Conservation (phyloP, 2,113 vertebrate species). For the Acanthochromis polyacanthus region DNA sequence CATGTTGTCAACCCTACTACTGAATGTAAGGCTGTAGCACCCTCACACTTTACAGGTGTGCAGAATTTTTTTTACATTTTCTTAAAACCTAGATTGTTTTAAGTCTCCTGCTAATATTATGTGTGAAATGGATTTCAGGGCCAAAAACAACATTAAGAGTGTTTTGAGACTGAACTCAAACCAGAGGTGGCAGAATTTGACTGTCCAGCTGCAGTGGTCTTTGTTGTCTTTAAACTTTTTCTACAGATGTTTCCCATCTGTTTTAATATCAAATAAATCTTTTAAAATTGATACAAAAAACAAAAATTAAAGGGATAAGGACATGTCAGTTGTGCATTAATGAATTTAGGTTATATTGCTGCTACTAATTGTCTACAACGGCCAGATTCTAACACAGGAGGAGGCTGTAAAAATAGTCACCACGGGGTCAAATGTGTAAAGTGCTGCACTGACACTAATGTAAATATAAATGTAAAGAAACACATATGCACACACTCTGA, state of each 20-base stretch:
- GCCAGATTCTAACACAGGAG: background rate
- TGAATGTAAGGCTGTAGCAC: conserved; percentile 13
- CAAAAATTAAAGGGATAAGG: background rate
- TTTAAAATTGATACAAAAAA: background rate
- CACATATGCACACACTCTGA: background rate
- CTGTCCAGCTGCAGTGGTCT: too few species aligned
- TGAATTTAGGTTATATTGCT: background rate
- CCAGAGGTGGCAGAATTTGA: too few species aligned
- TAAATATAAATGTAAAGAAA: conserved; percentile 1
- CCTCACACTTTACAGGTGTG: background rate
- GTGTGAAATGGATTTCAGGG: background rate
- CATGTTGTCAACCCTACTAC: conserved; percentile 33
- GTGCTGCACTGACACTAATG: background rate
- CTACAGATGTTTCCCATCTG: too few species aligned
- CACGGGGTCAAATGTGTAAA: conserved; percentile 2
- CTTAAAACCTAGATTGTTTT: background rate
- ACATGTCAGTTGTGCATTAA: background rate
- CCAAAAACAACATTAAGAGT: background rate
- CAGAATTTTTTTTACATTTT: background rate
- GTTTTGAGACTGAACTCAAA: too few species aligned
- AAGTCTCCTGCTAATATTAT: background rate
- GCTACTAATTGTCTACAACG: background rate
- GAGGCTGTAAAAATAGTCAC: conserved; percentile 11
- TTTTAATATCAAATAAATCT: too few species aligned
- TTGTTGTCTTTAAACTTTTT: too few species aligned